These are phyloP conservation scores for Carlito syrichta DNA, from an alignment of 2,113 vertebrate species.

Conservation along the genomic window DNA sequence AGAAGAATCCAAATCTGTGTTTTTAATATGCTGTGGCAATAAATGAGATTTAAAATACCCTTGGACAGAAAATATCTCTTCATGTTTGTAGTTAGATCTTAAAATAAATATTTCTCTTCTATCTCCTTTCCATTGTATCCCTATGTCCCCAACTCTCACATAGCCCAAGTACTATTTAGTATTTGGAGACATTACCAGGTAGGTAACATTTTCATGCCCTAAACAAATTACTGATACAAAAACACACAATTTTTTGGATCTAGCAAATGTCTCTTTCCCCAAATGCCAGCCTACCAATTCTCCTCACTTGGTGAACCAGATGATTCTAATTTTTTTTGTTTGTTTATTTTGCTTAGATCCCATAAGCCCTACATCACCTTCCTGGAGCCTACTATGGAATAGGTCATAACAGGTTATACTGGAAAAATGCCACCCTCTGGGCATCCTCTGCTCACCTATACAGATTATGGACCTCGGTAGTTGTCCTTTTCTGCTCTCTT, in stretches of 20 bases:
- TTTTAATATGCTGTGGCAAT: neutral
- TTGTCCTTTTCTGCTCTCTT: neutral
- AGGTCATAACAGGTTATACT: neutral
- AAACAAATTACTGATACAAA: neutral
- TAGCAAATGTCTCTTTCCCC: neutral
- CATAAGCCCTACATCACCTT: neutral
- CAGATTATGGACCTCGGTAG: neutral
- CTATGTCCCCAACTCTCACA: neutral
- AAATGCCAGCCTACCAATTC: neutral
- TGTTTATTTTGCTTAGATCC: neutral
- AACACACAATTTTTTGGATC: neutral
- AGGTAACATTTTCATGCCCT: neutral
- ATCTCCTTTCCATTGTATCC: neutral
- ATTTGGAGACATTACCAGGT: neutral
- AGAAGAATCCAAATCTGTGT: conserved; percentile 1
- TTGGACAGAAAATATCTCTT: conserved; percentile 12
- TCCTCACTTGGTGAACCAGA: neutral
- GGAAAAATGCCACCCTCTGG: neutral
- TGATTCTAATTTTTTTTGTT: neutral
- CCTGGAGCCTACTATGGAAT: neutral
- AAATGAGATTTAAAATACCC: conserved; percentile 30
- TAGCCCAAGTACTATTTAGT: neutral
- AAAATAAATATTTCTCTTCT: neutral
- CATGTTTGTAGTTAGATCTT: neutral
- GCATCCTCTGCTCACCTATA: neutral